A percentile compares a stretch with the other conserved stretches of the same genome.
Evolutionary conservation across 2,113 vertebrate species (phyloP).

Genomic region (Ceuthmochares aereus): DNA sequence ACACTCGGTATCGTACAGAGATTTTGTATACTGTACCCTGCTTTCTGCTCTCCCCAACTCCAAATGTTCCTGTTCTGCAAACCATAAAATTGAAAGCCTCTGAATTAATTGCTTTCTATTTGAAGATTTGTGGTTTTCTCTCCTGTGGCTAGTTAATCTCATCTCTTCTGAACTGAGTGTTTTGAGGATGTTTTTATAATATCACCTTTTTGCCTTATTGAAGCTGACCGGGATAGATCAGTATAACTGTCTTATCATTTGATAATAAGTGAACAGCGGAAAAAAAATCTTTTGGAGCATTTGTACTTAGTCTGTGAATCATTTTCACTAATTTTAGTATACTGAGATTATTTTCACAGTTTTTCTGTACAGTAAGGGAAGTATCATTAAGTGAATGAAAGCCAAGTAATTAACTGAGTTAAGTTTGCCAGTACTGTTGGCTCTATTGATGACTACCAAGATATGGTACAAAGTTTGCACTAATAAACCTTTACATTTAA

Average conservation of each 20-base stretch:
- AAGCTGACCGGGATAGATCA: not conserved
- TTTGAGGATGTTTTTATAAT: not conserved
- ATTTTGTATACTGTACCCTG: not conserved
- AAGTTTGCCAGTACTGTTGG: not conserved
- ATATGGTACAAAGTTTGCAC: not conserved
- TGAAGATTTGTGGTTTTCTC: not conserved
- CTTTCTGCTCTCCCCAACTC: not conserved
- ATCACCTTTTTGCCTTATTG: not conserved
- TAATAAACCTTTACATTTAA: constrained; percentile 30
- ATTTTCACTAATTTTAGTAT: not conserved
- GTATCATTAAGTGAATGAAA: not conserved
- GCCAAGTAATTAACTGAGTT: constrained; percentile 41
- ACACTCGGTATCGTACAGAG: not conserved
- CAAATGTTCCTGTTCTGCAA: constrained; percentile 28
- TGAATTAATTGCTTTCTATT: constrained; percentile 24
- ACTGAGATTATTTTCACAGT: not conserved
- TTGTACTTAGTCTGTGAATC: not conserved
- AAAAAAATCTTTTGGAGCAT: not conserved
- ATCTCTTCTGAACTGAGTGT: not conserved
- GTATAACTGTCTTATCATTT: not conserved
- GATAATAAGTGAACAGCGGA: not conserved
- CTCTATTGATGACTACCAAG: constrained; percentile 33
- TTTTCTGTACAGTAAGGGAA: not conserved
- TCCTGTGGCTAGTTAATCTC: not conserved
- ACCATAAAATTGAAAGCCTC: constrained; percentile 17